Base-by-base conservation (phyloP, 2,888 invertebrate species). In the Stratiomys singularior region DNA sequence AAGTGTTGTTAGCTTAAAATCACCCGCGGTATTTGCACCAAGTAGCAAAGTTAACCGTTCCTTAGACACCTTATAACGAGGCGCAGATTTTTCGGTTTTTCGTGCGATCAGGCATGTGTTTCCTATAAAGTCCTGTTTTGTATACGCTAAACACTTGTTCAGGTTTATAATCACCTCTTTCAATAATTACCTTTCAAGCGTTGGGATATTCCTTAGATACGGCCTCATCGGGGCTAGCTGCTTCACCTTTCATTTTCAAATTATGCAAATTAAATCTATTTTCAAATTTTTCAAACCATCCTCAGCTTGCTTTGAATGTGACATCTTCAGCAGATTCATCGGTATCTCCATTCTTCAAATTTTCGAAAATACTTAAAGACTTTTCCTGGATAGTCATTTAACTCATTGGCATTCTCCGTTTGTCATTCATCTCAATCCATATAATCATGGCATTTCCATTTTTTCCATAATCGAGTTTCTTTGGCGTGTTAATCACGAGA, bases 61-160 rank as follows among this genome's bases (percentile, higher is more conserved):
- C n/a, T n/a, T n/a, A n/a, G n/a, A n/a, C n/a, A n/a, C n/a, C n/a
- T n/a, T n/a, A n/a, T n/a, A n/a, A n/a, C n/a, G n/a, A n/a, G n/a
- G n/a, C n/a, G n/a, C n/a, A n/a, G n/a, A n/a, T n/a, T n/a, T n/a
- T n/a, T n/a, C n/a, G n/a, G n/a, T n/a, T n/a, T n/a, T n/a, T n/a
- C n/a, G n/a, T n/a, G n/a, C n/a, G n/a, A n/a, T 67, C 60, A 76
- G 77, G 56, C 82, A 76, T 78, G 83, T 83, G 47, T 82, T 81
- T 83, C 81, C 81, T 82, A 78, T 81, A 83, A 11, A 82, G 72
- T 4, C 81, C 81, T 5, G 80, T 81, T 69, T 81, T 82, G 56
- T 81, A 81, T 9, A 81, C 82, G 78, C 82, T 82, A 77, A 82
- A 82, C 13, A 76, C 80, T 80, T 82, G 82, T 66, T 82, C 78